These are phyloP conservation scores for Cheiracanthium punctorium DNA, from an alignment of 2,888 invertebrate species.

Conservation along the genomic window DNA sequence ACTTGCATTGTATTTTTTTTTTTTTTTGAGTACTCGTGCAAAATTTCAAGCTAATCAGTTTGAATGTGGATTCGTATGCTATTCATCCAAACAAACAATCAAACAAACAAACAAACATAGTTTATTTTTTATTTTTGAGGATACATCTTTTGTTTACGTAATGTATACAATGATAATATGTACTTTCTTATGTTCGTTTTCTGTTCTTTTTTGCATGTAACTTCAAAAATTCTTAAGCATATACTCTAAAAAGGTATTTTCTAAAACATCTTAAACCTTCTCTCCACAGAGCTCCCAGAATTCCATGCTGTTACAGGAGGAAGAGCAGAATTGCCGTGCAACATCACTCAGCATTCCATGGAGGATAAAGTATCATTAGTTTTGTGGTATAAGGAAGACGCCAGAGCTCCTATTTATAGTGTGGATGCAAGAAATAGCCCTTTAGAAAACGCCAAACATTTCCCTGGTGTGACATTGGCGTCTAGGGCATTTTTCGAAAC, in stretches of 20 bases:
- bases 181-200: no score
- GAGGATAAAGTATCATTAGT: conserved; percentile 69
- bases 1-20: no score
- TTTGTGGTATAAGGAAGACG: conserved; percentile 69
- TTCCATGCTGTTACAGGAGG: conserved; percentile 69
- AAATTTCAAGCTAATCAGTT: no score
- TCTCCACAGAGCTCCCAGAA: conserved; percentile 51
- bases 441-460: conserved; percentile 66
- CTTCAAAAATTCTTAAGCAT: not conserved
- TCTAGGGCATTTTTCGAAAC: conserved; percentile 67
- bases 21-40: no score
- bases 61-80: no score
- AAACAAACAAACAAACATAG: no score
- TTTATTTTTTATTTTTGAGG: no score
- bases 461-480: conserved; percentile 55
- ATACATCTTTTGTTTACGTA: no score
- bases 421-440: conserved; percentile 67
- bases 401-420: conserved; percentile 66
- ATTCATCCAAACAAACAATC: no score
- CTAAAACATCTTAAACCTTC: not conserved
- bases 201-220: no score
- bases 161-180: no score
- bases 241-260: not conserved
- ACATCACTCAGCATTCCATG: conserved; percentile 74
- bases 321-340: conserved; percentile 73